Conservation (phyloP, 1,140 invertebrate species). For the Leptinotarsa lineolata region DNA sequence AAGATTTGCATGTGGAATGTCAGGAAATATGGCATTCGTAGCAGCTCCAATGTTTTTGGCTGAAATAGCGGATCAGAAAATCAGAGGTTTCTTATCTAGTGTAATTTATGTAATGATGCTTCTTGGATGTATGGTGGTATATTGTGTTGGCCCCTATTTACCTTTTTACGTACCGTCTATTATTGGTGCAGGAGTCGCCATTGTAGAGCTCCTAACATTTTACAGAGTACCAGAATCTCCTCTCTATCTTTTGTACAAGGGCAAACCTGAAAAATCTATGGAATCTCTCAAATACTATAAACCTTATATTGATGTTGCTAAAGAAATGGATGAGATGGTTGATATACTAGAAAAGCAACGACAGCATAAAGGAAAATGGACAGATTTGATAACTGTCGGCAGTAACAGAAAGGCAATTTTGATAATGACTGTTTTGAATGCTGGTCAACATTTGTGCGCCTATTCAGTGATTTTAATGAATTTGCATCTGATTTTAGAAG, state of each 20-base stretch:
- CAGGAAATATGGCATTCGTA: conserved; percentile 47
- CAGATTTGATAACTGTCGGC: conserved; percentile 40
- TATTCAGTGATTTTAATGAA: conserved; percentile 52
- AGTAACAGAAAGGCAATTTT: conserved; percentile 44
- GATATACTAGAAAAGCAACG: conserved; percentile 39
- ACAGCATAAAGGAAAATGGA: conserved; percentile 36
- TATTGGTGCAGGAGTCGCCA: conserved; percentile 34
- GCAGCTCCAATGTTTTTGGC: conserved; percentile 51
- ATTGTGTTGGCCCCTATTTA: conserved; percentile 42
- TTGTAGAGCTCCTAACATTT: conserved; percentile 25
- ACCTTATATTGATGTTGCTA: conserved; percentile 46
- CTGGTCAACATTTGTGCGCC: conserved; percentile 40
- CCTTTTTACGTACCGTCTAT: conserved; percentile 37
- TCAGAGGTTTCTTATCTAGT: conserved; percentile 45
- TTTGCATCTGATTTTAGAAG: conserved; percentile 43
- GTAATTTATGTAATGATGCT: conserved; percentile 49
- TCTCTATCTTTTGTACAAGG: conserved; percentile 45
- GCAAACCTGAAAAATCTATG: conserved; percentile 57
- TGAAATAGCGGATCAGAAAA: conserved; percentile 49
- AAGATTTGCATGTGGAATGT: conserved; percentile 47
- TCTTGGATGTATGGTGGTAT: conserved; percentile 46
- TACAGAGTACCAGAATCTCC: conserved; percentile 47
- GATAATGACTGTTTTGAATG: conserved; percentile 43
- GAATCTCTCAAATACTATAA: conserved; percentile 60
- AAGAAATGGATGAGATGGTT: conserved; percentile 43